phyloP scores from a whole-genome alignment of 1,140 invertebrate species.

The Venturia canescens region DNA sequence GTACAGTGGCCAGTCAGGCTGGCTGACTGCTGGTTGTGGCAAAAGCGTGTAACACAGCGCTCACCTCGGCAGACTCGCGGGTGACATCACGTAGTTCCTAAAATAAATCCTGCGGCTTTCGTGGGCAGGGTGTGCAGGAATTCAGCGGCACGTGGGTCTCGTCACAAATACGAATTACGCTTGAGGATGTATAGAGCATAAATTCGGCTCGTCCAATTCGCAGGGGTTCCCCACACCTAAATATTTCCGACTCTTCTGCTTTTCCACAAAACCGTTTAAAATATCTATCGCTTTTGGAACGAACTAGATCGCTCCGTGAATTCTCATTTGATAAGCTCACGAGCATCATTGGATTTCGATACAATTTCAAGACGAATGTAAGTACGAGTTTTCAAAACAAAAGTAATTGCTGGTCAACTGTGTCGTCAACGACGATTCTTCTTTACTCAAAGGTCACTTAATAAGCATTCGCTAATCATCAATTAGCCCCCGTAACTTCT shows the following conservation, averaged over 20 bases:
- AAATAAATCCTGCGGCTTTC: constrained; percentile 73
- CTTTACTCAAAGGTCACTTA: constrained; percentile 19
- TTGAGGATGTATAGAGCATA: not conserved
- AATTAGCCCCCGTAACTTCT: constrained; percentile 23
- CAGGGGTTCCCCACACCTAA: constrained; percentile 9
- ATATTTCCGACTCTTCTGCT: not conserved
- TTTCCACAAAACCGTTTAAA: not conserved
- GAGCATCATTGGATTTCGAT: not conserved
- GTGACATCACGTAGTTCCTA: constrained; percentile 70
- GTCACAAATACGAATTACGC: constrained; percentile 63
- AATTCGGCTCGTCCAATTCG: not conserved
- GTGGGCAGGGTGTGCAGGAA: constrained; percentile 64
- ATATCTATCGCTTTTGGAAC: not conserved
- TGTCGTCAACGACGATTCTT: constrained; percentile 4
- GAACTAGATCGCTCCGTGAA: not conserved
- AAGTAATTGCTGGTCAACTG: not conserved
- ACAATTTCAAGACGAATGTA: not conserved
- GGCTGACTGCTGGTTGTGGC: constrained; percentile 16
- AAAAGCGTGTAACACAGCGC: constrained; percentile 26
- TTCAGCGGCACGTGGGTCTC: constrained; percentile 67
- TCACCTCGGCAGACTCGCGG: constrained; percentile 52
- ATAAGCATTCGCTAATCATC: constrained; percentile 27
- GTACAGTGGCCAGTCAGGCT: constrained; percentile 4
- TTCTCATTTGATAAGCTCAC: not conserved
- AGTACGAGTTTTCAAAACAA: not conserved